Percentiles rank a stretch among this genome's conserved stretches.
Evolutionary conservation across 2,888 invertebrate species (phyloP).

Genomic region (Scotopteryx bipunctaria): DNA sequence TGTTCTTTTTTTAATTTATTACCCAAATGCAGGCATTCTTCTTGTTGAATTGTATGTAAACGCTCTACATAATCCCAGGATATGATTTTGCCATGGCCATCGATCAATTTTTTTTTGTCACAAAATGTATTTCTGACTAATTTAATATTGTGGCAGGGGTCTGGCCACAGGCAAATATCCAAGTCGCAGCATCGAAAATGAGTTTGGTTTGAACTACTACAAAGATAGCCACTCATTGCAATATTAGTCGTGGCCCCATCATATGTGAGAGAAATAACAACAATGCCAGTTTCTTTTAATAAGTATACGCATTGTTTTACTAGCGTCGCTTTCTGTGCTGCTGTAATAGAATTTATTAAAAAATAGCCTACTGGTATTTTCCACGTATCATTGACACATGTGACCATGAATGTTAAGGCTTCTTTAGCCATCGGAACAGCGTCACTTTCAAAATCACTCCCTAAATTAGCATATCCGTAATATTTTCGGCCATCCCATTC

Average conservation of each 20-base stretch:
- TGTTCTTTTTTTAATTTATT: background rate
- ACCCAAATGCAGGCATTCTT: background rate
- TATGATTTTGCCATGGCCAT: background rate
- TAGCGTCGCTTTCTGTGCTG: background rate
- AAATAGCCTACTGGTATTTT: slow-evolving; percentile 2
- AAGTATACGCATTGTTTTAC: background rate
- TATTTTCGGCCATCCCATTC: no score
- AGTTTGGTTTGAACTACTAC: background rate
- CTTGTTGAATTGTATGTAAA: background rate
- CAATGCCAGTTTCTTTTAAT: background rate
- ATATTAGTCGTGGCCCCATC: background rate
- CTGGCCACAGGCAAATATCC: background rate
- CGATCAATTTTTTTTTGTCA: background rate
- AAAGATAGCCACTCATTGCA: background rate
- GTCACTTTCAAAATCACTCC: background rate
- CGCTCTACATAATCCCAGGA: background rate
- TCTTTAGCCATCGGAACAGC: background rate
- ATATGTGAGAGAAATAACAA: background rate
- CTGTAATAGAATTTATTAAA: background rate
- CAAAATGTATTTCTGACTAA: background rate
- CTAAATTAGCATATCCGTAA: background rate
- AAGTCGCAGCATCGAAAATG: background rate
- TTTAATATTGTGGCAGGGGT: background rate
- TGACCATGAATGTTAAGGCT: background rate
- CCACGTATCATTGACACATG: background rate